Evolutionary conservation across 2,797 vertebrate genomes (phyloP).

Genomic region (Gobio occitaniae): DNA sequence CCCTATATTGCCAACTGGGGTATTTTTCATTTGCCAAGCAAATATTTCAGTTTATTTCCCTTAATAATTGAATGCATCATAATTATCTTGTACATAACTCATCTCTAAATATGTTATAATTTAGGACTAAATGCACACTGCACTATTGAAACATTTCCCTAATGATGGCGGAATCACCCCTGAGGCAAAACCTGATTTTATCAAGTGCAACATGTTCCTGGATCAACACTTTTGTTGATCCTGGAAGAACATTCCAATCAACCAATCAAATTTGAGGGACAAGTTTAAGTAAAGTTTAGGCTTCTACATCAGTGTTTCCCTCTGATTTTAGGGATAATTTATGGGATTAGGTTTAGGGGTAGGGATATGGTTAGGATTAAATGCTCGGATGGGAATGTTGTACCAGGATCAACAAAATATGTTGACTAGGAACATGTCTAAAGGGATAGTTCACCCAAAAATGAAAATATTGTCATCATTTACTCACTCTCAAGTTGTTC

Average conservation of each 20-base stretch:
- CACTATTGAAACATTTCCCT: background rate
- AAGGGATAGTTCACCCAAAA: no score
- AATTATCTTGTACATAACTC: background rate
- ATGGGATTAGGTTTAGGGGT: background rate
- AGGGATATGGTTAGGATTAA: background rate
- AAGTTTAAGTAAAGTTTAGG: background rate
- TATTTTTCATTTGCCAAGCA: background rate
- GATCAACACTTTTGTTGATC: background rate
- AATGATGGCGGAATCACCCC: background rate
- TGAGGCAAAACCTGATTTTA: no score
- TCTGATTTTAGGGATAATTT: background rate
- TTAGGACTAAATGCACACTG: background rate
- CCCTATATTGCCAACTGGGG: no score
- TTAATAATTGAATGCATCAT: background rate
- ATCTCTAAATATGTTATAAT: background rate
- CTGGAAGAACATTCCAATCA: background rate
- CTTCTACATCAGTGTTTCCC: background rate
- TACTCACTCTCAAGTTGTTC: no score
- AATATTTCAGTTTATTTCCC: background rate
- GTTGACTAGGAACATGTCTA: background rate
- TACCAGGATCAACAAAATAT: background rate
- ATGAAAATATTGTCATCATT: no score
- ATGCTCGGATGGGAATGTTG: background rate
- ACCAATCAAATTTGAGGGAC: background rate
- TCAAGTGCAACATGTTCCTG: no score